Evolutionary conservation across 2,113 vertebrate species (phyloP).

Genomic region (Cricetomys ansorgei): DNA sequence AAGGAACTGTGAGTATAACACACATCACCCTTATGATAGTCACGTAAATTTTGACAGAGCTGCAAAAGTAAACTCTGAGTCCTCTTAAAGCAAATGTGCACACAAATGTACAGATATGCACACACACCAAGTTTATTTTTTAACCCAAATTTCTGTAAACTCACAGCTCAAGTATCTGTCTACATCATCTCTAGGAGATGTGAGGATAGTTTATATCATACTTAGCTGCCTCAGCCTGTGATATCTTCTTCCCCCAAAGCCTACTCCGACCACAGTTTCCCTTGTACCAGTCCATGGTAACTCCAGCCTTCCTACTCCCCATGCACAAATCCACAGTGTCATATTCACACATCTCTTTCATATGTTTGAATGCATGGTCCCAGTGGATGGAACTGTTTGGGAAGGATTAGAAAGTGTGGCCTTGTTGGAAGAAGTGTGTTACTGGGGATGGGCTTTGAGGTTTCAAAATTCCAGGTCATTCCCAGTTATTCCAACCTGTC

Average conservation of each 20-base stretch:
- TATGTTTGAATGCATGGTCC: too few relatives aligned
- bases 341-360: neutral
- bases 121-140: neutral
- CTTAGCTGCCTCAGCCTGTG: too few relatives aligned
- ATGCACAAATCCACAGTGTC: neutral
- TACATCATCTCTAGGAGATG: neutral
- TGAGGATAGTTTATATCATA: neutral
- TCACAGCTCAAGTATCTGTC: neutral
- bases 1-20: neutral
- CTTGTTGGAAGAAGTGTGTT: too few relatives aligned
- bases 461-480: too few relatives aligned
- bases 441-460: too few relatives aligned
- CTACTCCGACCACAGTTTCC: neutral
- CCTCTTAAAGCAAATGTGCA: neutral
- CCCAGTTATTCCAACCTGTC: neutral
- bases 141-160: neutral
- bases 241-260: neutral
- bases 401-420: too few relatives aligned
- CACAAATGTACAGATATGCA: neutral
- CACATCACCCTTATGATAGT: neutral
- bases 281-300: neutral
- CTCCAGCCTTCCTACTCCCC: neutral
- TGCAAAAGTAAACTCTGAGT: neutral
- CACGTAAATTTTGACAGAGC: neutral
- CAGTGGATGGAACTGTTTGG: too few relatives aligned